These are phyloP conservation scores for Panorpa germanica DNA, from an alignment of 2,888 invertebrate species.

Conservation along the genomic window DNA sequence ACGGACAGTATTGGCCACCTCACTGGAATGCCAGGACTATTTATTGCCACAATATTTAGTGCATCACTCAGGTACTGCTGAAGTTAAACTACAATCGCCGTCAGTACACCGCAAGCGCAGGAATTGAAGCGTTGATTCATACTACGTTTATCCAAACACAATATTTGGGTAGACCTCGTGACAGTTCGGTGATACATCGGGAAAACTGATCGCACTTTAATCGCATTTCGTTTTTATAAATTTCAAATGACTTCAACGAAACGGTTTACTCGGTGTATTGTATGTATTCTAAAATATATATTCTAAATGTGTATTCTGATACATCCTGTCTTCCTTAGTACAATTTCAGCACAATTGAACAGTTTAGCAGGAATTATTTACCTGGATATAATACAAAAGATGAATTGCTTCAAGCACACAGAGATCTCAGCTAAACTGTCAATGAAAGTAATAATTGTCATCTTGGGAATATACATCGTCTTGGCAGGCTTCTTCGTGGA, in stretches of 20 bases:
- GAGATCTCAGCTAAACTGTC: slow-evolving; percentile 9
- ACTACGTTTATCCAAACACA: too few species aligned
- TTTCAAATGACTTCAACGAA: too few species aligned
- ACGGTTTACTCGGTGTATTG: too few species aligned
- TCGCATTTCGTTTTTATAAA: too few species aligned
- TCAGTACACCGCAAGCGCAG: too few species aligned
- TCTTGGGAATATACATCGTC: slow-evolving; percentile 11
- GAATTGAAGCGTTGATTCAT: too few species aligned
- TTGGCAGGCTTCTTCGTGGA: slow-evolving; percentile 9
- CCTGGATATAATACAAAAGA: slow-evolving; percentile 11
- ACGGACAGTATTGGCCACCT: slow-evolving; percentile 29
- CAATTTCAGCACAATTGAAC: slow-evolving; percentile 11
- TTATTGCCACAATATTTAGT: slow-evolving; percentile 39
- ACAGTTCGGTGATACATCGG: too few species aligned
- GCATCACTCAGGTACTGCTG: slow-evolving; percentile 28
- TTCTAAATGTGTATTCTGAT: too few species aligned
- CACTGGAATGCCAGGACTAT: slow-evolving; percentile 36
- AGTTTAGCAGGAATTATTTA: slow-evolving; percentile 11
- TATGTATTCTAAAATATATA: too few species aligned
- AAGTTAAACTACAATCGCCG: too few species aligned
- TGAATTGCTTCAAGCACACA: slow-evolving; percentile 4
- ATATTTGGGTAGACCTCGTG: too few species aligned
- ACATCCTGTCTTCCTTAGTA: slow-evolving; percentile 31
- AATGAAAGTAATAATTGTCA: slow-evolving; percentile 9
- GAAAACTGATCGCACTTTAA: too few species aligned